Percentiles rank a stretch among this genome's conserved stretches.
phyloP scores from a whole-genome alignment of 2,797 vertebrate species.

The Hirundo rustica region DNA sequence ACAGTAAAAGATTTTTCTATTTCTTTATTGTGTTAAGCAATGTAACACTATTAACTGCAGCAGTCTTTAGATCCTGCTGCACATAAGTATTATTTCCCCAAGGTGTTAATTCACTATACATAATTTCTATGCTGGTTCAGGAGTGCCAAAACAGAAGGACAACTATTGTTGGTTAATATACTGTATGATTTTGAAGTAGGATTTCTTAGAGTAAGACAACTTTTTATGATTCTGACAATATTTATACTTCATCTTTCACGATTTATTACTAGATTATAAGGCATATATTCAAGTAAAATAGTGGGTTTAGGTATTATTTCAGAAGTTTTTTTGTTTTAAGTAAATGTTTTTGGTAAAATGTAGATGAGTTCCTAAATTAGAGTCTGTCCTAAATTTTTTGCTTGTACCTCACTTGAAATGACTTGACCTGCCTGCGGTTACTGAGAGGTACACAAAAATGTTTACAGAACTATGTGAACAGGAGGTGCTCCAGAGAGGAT shows the following conservation, averaged over 20 bases:
- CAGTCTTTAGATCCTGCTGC: slow-evolving; percentile 51
- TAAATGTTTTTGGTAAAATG: not conserved
- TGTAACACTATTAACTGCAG: slow-evolving; percentile 47
- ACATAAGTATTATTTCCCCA: slow-evolving; percentile 4
- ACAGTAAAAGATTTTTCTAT: slow-evolving; percentile 52
- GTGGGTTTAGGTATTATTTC: slow-evolving; percentile 51
- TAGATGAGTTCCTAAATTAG: slow-evolving; percentile 34
- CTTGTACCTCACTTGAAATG: not conserved
- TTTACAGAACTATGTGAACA: not conserved
- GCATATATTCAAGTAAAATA: slow-evolving; percentile 65
- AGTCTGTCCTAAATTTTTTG: not conserved
- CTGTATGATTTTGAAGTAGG: slow-evolving; percentile 59
- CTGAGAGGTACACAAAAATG: not conserved
- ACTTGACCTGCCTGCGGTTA: not conserved
- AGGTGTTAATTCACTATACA: slow-evolving; percentile 18
- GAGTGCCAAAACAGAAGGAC: slow-evolving; percentile 62
- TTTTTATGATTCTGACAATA: slow-evolving; percentile 69
- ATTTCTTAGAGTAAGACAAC: slow-evolving; percentile 67
- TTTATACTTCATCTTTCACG: slow-evolving; percentile 70
- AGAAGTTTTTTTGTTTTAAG: not conserved
- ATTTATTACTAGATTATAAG: slow-evolving; percentile 65
- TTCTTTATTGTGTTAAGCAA: slow-evolving; percentile 57
- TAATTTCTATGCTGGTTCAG: slow-evolving; percentile 55
- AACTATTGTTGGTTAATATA: slow-evolving; percentile 23
- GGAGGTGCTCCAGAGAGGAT: not conserved